These are phyloP conservation scores for Serripes groenlandicus DNA, from an alignment of 2,888 invertebrate species.

Conservation along the genomic window DNA sequence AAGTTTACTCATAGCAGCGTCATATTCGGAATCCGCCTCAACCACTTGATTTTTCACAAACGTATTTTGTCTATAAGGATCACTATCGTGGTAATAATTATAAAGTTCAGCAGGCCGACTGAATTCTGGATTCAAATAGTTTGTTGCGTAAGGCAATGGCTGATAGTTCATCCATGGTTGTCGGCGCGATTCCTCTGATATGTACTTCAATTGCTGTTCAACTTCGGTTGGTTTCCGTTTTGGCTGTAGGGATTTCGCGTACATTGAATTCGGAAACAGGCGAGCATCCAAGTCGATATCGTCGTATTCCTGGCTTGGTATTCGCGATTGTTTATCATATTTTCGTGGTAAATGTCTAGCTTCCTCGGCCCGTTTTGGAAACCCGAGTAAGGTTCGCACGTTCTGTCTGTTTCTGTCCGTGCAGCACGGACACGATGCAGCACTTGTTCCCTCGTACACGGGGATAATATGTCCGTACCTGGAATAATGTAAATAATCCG, in stretches of 20 bases:
- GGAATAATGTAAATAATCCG: slow-evolving; percentile 77
- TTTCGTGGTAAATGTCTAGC: slow-evolving; percentile 41
- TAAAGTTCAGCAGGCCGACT: slow-evolving; percentile 65
- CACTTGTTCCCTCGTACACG: slow-evolving; percentile 70
- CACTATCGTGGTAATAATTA: slow-evolving; percentile 40
- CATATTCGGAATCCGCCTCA: slow-evolving; percentile 71
- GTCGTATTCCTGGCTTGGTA: slow-evolving; percentile 35
- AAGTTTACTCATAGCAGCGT: slow-evolving; percentile 74
- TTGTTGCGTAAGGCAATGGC: slow-evolving; percentile 73
- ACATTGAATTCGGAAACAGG: slow-evolving; percentile 62
- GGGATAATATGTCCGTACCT: slow-evolving; percentile 74
- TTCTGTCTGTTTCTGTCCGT: slow-evolving; percentile 76
- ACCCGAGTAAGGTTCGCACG: slow-evolving; percentile 68
- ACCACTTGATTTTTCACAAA: slow-evolving; percentile 61
- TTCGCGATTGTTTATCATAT: slow-evolving; percentile 54
- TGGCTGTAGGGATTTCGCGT: slow-evolving; percentile 39
- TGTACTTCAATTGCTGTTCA: slow-evolving; percentile 36
- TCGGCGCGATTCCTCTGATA: slow-evolving; percentile 45
- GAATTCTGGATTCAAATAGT: slow-evolving; percentile 75
- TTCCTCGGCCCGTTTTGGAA: slow-evolving; percentile 53
- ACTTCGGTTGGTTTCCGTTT: slow-evolving; percentile 33
- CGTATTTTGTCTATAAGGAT: slow-evolving; percentile 32
- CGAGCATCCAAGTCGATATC: slow-evolving; percentile 19
- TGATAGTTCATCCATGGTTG: slow-evolving; percentile 75
- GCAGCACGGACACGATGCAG: slow-evolving; percentile 74